These are phyloP conservation scores for Drepana arcuata DNA, from an alignment of 1,140 invertebrate genomes.

Conservation along the genomic window DNA sequence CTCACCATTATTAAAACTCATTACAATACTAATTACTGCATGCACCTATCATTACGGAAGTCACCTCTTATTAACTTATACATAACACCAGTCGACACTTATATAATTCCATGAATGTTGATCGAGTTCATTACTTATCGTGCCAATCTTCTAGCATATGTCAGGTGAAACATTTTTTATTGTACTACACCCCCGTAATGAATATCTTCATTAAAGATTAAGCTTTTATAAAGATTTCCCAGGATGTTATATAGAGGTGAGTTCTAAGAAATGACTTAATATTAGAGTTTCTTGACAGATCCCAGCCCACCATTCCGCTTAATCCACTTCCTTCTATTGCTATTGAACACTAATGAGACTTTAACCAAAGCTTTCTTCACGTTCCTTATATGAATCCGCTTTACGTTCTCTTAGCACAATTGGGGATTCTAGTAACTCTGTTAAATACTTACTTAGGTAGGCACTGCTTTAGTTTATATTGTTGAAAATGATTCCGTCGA, in stretches of 20 bases:
- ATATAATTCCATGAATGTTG: conserved; percentile 45
- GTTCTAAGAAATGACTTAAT: conserved; percentile 58
- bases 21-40: conserved; percentile 45
- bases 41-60: conserved; percentile 43
- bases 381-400: too few species aligned
- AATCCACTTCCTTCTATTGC: too few species aligned
- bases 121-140: conserved; percentile 40
- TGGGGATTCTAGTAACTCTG: too few species aligned
- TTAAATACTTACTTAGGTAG: too few species aligned
- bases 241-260: conserved; percentile 47
- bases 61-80: conserved; percentile 55
- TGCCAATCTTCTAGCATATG: conserved; percentile 60
- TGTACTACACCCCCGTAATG: conserved; percentile 18
- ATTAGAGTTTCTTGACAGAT: too few species aligned
- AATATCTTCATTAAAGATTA: conserved; percentile 15
- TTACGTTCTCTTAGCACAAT: too few species aligned
- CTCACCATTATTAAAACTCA: too few species aligned
- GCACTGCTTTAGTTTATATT: too few species aligned
- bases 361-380: too few species aligned
- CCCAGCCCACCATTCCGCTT: too few species aligned
- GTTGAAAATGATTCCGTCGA: conserved; percentile 16
- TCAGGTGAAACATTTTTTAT: conserved; percentile 48
- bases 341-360: too few species aligned
- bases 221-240: conserved; percentile 19
- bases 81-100: conserved; percentile 44